phyloP scores from a whole-genome alignment of 1,140 invertebrate genomes.

The Galleria mellonella region DNA sequence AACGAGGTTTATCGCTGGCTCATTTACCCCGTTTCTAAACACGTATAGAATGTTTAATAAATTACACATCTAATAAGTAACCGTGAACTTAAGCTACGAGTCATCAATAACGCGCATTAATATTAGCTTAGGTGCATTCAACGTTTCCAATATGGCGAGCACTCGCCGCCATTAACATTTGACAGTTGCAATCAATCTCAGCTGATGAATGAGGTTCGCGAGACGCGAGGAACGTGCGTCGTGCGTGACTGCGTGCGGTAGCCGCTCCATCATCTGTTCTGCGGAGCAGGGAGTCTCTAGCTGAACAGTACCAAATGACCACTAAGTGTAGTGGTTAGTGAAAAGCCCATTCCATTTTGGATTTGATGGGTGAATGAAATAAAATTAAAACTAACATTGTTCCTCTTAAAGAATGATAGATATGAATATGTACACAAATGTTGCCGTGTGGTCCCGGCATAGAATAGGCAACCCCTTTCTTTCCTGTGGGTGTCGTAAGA shows the following conservation, averaged over 20 bases:
- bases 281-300: neutral
- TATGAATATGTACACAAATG: no score
- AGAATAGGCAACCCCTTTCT: no score
- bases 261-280: slow-evolving; percentile 8
- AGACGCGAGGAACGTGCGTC: slow-evolving; percentile 2
- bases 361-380: no score
- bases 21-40: slow-evolving; percentile 31
- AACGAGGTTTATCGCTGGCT: slow-evolving; percentile 31
- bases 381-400: no score
- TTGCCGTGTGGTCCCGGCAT: no score
- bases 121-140: slow-evolving; percentile 62
- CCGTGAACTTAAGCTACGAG: slow-evolving; percentile 50
- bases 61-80: slow-evolving; percentile 63
- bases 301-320: no score
- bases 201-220: slow-evolving; percentile 63
- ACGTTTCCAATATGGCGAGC: slow-evolving; percentile 53
- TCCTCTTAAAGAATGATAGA: no score
- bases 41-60: slow-evolving; percentile 45
- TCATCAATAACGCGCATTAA: slow-evolving; percentile 66
- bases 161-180: slow-evolving; percentile 63
- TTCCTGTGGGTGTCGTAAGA: no score
- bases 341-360: no score
- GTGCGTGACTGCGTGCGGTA: slow-evolving; percentile 39
- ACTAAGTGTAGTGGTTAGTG: no score
- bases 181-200: slow-evolving; percentile 70